Evolutionary conservation across 1,140 invertebrate species (phyloP).

Genomic region (Drosophila serrata): DNA sequence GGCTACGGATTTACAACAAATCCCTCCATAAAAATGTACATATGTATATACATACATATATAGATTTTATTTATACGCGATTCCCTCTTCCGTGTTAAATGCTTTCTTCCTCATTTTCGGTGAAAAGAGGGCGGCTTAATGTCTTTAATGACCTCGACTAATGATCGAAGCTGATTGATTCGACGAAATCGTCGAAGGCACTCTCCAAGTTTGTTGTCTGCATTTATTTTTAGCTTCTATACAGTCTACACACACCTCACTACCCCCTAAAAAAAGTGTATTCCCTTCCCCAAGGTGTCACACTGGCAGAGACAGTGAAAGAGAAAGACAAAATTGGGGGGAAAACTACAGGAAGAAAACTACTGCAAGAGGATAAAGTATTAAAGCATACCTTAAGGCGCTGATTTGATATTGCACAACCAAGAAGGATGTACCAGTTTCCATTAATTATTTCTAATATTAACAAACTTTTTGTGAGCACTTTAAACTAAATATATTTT

Average conservation of each 20-base stretch:
- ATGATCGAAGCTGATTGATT: conserved; percentile 78
- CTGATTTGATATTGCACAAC: background rate
- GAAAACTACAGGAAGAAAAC: conserved; percentile 17
- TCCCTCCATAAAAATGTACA: background rate
- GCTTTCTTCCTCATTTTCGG: conserved; percentile 19
- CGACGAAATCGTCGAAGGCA: conserved; percentile 43
- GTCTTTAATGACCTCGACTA: conserved; percentile 77
- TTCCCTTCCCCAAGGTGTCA: conserved; percentile 50
- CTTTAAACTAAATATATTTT: too few relatives aligned
- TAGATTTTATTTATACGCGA: conserved; percentile 45
- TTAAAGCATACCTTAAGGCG: conserved; percentile 29
- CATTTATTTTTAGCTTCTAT: conserved; percentile 55
- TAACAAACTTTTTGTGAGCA: too few relatives aligned
- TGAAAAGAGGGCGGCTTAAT: conserved; percentile 47
- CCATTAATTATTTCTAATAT: too few relatives aligned
- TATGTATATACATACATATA: background rate
- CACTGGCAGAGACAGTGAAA: conserved; percentile 6
- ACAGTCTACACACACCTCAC: conserved; percentile 2
- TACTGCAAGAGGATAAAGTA: background rate
- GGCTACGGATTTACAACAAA: conserved; percentile 25
- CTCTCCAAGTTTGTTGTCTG: conserved; percentile 60
- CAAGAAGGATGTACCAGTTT: too few relatives aligned
- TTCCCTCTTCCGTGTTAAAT: conserved; percentile 51
- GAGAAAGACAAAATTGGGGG: background rate
- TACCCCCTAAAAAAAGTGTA: conserved; percentile 6